These are phyloP conservation scores for Seriola dumerili DNA, from an alignment of 2,113 vertebrate genomes.

Conservation along the genomic window DNA sequence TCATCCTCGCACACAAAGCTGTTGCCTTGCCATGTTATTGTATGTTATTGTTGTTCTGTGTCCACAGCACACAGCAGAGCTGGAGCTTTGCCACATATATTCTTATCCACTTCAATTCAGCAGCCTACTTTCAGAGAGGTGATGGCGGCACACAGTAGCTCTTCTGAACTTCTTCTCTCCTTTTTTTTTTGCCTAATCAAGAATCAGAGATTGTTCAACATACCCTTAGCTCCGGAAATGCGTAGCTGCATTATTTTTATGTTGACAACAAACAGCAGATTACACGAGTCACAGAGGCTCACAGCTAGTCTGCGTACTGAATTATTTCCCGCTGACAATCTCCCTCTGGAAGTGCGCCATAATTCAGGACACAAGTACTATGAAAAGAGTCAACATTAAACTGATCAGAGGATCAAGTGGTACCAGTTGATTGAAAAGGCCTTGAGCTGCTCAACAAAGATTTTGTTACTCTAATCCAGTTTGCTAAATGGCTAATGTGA, in stretches of 20 bases:
- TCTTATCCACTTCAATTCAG: conserved; percentile 52
- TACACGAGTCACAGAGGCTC: conserved; percentile 19
- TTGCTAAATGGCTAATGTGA: conserved; percentile 80
- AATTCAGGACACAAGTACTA: conserved; percentile 41
- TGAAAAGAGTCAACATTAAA: conserved; percentile 58
- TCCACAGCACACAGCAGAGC: conserved; percentile 30
- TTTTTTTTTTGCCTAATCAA: conserved; percentile 69
- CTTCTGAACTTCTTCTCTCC: conserved; percentile 40
- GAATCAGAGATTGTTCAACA: conserved; percentile 64
- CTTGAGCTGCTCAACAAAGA: conserved; percentile 67
- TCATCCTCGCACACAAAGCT: conserved; percentile 22
- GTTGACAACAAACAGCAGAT: conserved; percentile 57
- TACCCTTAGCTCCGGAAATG: conserved; percentile 37
- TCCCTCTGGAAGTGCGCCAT: conserved; percentile 17
- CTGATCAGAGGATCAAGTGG: conserved; percentile 67
- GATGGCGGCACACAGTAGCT: conserved; percentile 44
- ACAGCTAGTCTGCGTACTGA: conserved; percentile 35
- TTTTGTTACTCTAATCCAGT: conserved; percentile 79
- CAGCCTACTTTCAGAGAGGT: conserved; percentile 51
- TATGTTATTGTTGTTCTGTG: conserved; percentile 21
- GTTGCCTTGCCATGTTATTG: conserved; percentile 31
- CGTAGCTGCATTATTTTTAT: conserved; percentile 34
- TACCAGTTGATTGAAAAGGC: conserved; percentile 73
- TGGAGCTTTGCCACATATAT: conserved; percentile 27
- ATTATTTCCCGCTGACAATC: conserved; percentile 27